Percentiles rank a stretch among this genome's conserved stretches.
These are phyloP conservation scores for Mesoligia furuncula DNA, from an alignment of 2,888 invertebrate genomes.

Conservation along the genomic window DNA sequence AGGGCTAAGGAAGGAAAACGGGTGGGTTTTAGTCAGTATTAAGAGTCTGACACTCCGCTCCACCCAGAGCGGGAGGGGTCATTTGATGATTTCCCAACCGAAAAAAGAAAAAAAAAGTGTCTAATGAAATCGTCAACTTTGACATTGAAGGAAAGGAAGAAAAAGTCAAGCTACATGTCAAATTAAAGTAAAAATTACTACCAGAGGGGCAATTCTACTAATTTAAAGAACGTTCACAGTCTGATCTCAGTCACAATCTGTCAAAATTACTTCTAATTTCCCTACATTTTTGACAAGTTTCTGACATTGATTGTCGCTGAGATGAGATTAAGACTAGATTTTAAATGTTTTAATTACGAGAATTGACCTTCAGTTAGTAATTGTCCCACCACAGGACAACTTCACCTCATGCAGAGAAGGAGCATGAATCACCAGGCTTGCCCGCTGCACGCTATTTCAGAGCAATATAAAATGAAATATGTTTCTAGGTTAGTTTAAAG, in stretches of 20 bases:
- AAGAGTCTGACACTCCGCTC: no score
- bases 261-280: no score
- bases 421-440: conserved; percentile 13
- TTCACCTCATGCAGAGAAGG: background rate
- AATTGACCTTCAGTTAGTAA: background rate
- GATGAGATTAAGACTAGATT: background rate
- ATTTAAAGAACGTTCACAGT: no score
- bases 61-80: no score
- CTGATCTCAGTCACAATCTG: no score
- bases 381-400: background rate
- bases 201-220: background rate
- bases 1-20: no score
- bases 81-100: no score
- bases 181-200: background rate
- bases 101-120: no score
- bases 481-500: conserved; percentile 30
- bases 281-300: background rate
- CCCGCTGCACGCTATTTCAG: background rate
- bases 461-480: conserved; percentile 51
- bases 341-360: background rate
- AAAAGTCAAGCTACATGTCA: background rate
- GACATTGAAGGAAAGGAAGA: background rate
- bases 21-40: no score
- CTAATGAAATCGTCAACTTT: background rate
- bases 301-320: background rate